These are phyloP conservation scores for Thripadectes ignobilis DNA, from an alignment of 2,797 vertebrate species.

Conservation along the genomic window DNA sequence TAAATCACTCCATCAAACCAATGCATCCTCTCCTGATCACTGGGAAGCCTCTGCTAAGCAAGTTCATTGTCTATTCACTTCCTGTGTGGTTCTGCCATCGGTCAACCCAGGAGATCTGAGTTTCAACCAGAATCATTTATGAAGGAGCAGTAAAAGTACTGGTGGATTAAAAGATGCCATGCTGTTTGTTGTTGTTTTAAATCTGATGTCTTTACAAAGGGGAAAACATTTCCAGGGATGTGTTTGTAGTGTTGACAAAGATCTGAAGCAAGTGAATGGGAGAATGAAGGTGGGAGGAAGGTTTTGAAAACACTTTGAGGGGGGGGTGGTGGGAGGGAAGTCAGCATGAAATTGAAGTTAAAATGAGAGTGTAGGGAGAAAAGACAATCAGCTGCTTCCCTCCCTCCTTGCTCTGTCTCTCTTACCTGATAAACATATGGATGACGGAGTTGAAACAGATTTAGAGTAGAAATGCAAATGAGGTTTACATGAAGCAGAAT, in stretches of 20 bases:
- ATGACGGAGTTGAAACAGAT: constrained; percentile 24
- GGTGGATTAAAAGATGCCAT: not conserved
- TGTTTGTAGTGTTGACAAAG: constrained; percentile 28
- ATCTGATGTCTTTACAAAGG: not conserved
- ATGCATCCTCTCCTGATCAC: not conserved
- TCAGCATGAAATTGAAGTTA: not conserved
- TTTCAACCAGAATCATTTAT: constrained; percentile 18
- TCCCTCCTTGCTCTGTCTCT: not conserved
- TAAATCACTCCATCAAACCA: not conserved
- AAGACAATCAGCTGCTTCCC: not conserved
- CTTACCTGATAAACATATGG: constrained; percentile 4
- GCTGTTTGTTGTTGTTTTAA: not conserved
- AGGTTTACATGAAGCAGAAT: constrained; percentile 27
- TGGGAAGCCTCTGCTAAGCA: constrained; percentile 16
- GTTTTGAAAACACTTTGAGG: not conserved
- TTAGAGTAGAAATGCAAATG: constrained; percentile 41
- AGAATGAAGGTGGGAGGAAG: not conserved
- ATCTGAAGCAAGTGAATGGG: not conserved
- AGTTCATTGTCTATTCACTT: not conserved
- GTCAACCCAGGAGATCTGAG: not conserved
- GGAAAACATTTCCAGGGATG: not conserved
- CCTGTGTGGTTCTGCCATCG: not conserved
- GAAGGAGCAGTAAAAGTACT: not conserved
- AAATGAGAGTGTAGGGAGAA: not conserved
- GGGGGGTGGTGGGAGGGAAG: not conserved